These are phyloP conservation scores for Archips crataeganus DNA, from an alignment of 2,888 invertebrate genomes.

Conservation along the genomic window DNA sequence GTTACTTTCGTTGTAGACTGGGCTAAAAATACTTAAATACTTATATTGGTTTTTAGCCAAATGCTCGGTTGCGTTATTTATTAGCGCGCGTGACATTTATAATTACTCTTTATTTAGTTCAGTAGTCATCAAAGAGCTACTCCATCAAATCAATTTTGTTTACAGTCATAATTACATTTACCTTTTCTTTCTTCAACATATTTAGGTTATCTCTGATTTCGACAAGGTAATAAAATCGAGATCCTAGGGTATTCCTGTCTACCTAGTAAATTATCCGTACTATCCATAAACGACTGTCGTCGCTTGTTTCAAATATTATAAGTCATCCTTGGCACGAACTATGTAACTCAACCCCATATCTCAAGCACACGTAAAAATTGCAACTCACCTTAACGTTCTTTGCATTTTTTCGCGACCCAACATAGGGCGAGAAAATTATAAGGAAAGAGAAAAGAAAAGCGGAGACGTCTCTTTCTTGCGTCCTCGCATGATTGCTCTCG, in stretches of 20 bases:
- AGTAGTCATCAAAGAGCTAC: too few relatives aligned
- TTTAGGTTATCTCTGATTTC: too few relatives aligned
- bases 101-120: too few relatives aligned
- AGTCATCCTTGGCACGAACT: background rate
- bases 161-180: too few relatives aligned
- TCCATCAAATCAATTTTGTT: too few relatives aligned
- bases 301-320: slow-evolving; percentile 3
- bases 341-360: background rate
- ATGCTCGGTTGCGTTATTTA: too few relatives aligned
- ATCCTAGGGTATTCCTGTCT: background rate
- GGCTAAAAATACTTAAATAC: too few relatives aligned
- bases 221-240: background rate
- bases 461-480: slow-evolving; percentile 55
- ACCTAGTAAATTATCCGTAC: background rate
- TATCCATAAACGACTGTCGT: background rate
- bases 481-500: slow-evolving; percentile 68
- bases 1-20: too few relatives aligned
- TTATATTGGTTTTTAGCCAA: too few relatives aligned
- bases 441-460: slow-evolving; percentile 54
- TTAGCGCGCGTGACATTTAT: too few relatives aligned
- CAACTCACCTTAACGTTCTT: slow-evolving; percentile 55
- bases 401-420: slow-evolving; percentile 64
- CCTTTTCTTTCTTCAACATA: too few relatives aligned
- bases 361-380: slow-evolving; percentile 42
- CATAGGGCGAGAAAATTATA: slow-evolving; percentile 69